Percentiles rank a stretch among this genome's conserved stretches.
Evolutionary conservation across 2,113 vertebrate genomes (phyloP).

Genomic region (Mionectes macconnelli): DNA sequence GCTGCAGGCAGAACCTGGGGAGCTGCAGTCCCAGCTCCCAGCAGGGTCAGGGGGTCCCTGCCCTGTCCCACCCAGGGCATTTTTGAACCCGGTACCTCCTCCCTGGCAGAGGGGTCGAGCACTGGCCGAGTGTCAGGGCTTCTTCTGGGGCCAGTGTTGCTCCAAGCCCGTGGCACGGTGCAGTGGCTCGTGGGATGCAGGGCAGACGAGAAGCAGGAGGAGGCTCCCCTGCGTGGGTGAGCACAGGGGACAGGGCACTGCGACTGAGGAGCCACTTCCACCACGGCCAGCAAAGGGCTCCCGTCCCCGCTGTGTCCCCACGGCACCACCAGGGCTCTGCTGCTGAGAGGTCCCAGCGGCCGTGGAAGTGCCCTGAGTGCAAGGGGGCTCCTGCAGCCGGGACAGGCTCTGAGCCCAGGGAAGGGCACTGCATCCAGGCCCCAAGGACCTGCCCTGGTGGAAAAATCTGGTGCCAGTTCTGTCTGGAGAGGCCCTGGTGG

Average conservation of each 20-base stretch:
- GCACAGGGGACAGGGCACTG: rapidly evolving
- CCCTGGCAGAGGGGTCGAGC: not conserved
- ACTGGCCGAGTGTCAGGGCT: not conserved
- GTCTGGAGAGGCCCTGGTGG: not conserved
- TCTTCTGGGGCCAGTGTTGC: slow-evolving; percentile 28
- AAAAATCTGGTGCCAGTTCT: not conserved
- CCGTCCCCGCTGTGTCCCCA: rapidly evolving
- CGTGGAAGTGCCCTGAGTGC: not conserved
- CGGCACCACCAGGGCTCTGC: not conserved
- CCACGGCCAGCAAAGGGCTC: not conserved
- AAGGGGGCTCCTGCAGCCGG: not conserved
- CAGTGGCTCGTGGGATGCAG: not conserved
- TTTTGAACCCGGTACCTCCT: not conserved
- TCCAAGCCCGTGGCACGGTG: not conserved
- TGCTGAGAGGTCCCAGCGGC: not conserved
- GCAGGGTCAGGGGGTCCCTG: not conserved
- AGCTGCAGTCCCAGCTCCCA: not conserved
- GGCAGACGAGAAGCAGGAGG: not conserved
- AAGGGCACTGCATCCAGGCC: not conserved
- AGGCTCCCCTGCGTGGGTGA: not conserved
- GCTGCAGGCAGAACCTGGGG: not conserved
- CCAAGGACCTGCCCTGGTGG: not conserved
- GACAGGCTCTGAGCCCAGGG: not conserved
- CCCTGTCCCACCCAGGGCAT: rapidly evolving
- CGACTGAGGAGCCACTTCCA: not conserved